Evolutionary conservation across 2,888 invertebrate species (phyloP), one percentile per base, ranked within the genome.

Genomic region (Troglohyphantes excavatus): DNA sequence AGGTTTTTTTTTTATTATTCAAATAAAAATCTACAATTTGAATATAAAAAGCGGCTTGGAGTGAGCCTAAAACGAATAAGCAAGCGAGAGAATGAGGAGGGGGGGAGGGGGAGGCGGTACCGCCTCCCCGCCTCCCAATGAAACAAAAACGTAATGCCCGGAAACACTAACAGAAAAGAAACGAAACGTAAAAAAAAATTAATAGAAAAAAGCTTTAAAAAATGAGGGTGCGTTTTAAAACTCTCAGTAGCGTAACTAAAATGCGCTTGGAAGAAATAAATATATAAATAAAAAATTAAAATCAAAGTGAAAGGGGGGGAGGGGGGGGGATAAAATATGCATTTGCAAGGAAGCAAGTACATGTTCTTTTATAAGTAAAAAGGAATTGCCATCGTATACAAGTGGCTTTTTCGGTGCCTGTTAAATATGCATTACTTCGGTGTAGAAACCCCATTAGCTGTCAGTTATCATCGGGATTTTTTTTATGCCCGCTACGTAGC

Each of bases 351-450:
- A 63, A 68, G 76, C 59, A 65, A 79, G 53, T 81, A 19, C 33
- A 13, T n/a, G 59, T 72, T n/a, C 53, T 29, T 78, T 43, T 85
- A 79, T 59, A 46, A 78, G 46, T 81, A 89, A 82, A 89, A 89
- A 76, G 19, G 65, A 72, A 59, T 53, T 65, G 87, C 33, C 46
- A 65, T 59, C 76, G 29, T 82, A 61, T 75, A 89, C 84, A 90
- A 85, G 90, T 90, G 90, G 90, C 73, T 90, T 85, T 90, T 68
- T 81, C 72, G 70, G 21, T 63, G 79, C 73, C 81, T 81, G 79
- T 90, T 90, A 90, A 90, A 90, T 90, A 90, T 90, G 90, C 90
- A 90, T 90, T 90, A 85, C 79, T 81, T 85, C 63, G 73, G 84
- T 72, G 85, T 81, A 75, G 82, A 83, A 79, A 90, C 65, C 84